phyloP scores from a whole-genome alignment of 2,888 invertebrate genomes.

The Ormyrus labotus region DNA sequence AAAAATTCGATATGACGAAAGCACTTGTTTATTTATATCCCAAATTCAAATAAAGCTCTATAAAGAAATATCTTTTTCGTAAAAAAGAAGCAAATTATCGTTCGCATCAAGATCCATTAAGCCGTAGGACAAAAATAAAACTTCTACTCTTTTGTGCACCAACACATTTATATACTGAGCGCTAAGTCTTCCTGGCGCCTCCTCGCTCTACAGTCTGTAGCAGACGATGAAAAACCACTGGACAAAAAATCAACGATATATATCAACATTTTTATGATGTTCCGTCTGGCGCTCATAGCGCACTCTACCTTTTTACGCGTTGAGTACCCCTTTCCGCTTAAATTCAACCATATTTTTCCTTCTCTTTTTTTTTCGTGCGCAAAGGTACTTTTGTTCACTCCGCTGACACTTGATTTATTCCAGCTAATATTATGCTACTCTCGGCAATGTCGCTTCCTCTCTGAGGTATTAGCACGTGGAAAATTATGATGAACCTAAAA shows the following conservation, averaged over 20 bases:
- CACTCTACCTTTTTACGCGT: not conserved
- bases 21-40: too few relatives aligned
- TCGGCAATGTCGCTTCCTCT: conserved; percentile 26
- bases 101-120: not conserved
- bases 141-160: too few relatives aligned
- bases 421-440: conserved; percentile 68
- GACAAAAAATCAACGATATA: conserved; percentile 27
- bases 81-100: too few relatives aligned
- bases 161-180: not conserved
- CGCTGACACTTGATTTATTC: conserved; percentile 63
- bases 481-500: too few relatives aligned
- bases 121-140: not conserved
- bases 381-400: conserved; percentile 28
- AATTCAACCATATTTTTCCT: conserved; percentile 18
- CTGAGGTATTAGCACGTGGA: conserved; percentile 60
- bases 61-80: too few relatives aligned
- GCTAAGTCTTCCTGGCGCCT: not conserved
- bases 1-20: too few relatives aligned
- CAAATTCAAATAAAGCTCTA: too few relatives aligned
- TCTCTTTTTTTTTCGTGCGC: not conserved
- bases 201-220: not conserved
- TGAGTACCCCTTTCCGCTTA: not conserved
- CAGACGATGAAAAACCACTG: conserved; percentile 3
- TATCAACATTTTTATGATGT: conserved; percentile 50
- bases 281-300: not conserved